Evolutionary conservation across 2,888 invertebrate species (phyloP), one percentile per base, ranked within the genome.

Genomic region (Onchidella celtica): DNA sequence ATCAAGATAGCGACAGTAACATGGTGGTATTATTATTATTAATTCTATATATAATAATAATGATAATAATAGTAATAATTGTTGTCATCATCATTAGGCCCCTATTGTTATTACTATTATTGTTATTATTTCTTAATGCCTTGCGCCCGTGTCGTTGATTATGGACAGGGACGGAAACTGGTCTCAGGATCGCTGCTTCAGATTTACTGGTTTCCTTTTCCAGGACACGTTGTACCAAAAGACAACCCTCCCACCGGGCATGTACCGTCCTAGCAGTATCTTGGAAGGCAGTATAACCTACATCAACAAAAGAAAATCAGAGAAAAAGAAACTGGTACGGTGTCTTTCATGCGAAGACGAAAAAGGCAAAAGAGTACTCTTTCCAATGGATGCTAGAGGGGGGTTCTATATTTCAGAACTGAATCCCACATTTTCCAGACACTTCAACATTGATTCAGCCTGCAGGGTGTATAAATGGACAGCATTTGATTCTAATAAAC

Each of bases 271-370:
- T 3, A 75, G 83, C 32, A 88, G 84, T 72, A 84, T 89, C 40
- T 83, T 85, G 55, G 89, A 89, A 69, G 89, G 88, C 65, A 86
- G 85, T 74, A 86, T 89, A 2, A 86, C 86, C 38, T 89, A 88
- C 72, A 84, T 82, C 21, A 85, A 83, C 63, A 85, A 81, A 68
- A 83, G 85, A 29, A 88, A 87, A 72, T 59, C 85, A 0, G 82
- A 86, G 27, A 89, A 87, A 77, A 82, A 85, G 61, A 88, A 88
- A 72, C 75, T 89, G 21, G 74, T 89, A 14, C 84, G 88, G 0
- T 89, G 88, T 82, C 76, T 89, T 9, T 82, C 82, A 21, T 89
- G 89, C 72, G 79, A 82, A 9, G 79, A 85, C 9, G 86, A 85
- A 17, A 85, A 87, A 17, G 86, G 85, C 40, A 83, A 86, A 2